Conservation (phyloP, 2,797 vertebrate genomes). For the Yasuhikotakia modesta region DNA sequence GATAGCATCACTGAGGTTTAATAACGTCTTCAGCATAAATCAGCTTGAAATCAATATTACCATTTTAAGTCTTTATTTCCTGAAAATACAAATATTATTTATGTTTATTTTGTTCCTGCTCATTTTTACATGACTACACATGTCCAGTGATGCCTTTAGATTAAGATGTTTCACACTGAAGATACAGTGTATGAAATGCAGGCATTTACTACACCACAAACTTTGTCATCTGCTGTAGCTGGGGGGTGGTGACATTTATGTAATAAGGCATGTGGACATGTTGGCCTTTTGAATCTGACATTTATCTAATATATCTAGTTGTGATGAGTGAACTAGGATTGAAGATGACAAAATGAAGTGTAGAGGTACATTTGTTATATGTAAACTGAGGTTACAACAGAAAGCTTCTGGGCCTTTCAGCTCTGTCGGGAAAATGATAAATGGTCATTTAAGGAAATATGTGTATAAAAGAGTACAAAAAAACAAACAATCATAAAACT, state of each 20-base stretch:
- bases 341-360: slow-evolving; percentile 30
- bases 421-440: not conserved
- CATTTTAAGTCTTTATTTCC: not conserved
- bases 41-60: not conserved
- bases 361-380: slow-evolving; percentile 4
- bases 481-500: not conserved
- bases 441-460: not conserved
- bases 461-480: not conserved
- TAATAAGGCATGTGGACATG: slow-evolving; percentile 14
- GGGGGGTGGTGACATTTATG: slow-evolving; percentile 33
- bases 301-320: slow-evolving; percentile 36
- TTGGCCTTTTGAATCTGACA: slow-evolving; percentile 38
- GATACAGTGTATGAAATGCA: not conserved
- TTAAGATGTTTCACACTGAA: not conserved
- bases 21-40: not conserved
- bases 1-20: not conserved
- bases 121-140: not conserved
- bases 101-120: not conserved
- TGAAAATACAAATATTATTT: not conserved
- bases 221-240: slow-evolving; percentile 30
- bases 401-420: not conserved
- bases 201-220: not conserved
- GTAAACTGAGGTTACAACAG: not conserved
- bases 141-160: not conserved
- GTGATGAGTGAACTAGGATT: slow-evolving; percentile 19